Base-by-base conservation (phyloP, 1,140 invertebrate species). In the Tyrophagus putrescentiae region DNA sequence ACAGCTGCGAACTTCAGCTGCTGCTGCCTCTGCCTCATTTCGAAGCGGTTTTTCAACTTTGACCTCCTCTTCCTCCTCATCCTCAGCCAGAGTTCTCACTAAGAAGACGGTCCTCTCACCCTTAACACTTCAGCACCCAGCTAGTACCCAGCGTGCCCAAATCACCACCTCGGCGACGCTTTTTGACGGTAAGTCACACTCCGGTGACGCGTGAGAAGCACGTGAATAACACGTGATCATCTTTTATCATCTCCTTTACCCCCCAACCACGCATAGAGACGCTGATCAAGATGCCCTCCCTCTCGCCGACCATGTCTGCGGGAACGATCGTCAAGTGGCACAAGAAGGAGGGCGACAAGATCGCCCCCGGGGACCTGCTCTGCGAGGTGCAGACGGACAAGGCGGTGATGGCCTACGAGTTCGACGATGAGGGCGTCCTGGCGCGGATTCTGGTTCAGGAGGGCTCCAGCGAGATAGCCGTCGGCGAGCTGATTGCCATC, bases 401-500 rank as follows among this genome's bases (percentile, higher is more conserved):
- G 69, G 78, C 79, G 58, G 74, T 80, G 16, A 72, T 80, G 23
- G 69, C 72, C 4, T 68, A 79, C 62, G 79, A 80, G 67, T 69
- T 68, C 23, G 79, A 80, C 65, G 79, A 80, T 64, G 77, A 78
- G 65, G 78, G 78, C 45, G 72, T 75, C 36, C 61, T 80, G 21
- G 78, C 78, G n/a, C 80, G 79, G 70, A 79, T 80, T 31, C 54
- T 77, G 75, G 57, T 86, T 59, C 77, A 81, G 4, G 84, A 85
- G 6, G 85, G 88, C 62, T 78, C 79, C 0, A 84, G 86, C 70
- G 85, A 88, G 66, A 80, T 94, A 0, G 78, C 83, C 28, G 82
- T 96, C 42, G 90, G 89, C 23, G 81, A 83, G 68, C 67, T 92
- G 54, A 84, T 95, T 25, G 93, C 87, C 66, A 80, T 95, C 41